Conservation (phyloP, 2,888 invertebrate species). For the Pimpla rufipes region DNA sequence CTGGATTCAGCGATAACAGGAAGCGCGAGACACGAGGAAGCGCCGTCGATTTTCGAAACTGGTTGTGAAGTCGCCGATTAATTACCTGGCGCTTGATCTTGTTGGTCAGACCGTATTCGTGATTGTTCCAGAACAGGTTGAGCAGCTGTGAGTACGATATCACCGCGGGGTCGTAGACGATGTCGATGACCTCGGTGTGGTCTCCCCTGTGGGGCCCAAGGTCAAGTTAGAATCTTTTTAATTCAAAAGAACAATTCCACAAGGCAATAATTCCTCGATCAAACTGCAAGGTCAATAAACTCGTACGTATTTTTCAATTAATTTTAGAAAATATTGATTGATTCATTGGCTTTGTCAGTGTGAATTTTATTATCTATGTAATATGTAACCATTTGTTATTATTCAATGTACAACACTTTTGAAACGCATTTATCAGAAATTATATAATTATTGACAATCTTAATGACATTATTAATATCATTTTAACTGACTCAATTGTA, state of each 20-base stretch:
- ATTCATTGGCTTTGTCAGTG: neutral
- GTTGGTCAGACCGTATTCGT: constrained; percentile 94
- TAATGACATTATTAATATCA: neutral
- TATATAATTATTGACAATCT: neutral
- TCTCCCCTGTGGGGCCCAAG: constrained; percentile 89
- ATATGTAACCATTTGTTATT: no score
- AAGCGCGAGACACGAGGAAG: neutral
- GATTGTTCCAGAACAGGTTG: constrained; percentile 96
- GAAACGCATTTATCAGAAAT: neutral
- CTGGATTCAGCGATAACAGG: neutral
- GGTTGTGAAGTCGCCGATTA: constrained; percentile 31
- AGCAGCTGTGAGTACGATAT: constrained; percentile 92
- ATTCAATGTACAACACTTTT: no score
- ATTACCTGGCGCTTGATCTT: constrained; percentile 92
- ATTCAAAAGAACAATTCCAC: no score
- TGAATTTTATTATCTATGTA: neutral
- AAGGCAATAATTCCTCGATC: neutral
- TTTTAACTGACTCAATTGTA: no score
- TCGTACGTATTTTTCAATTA: neutral
- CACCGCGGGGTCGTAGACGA: constrained; percentile 94
- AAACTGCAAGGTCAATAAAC: neutral
- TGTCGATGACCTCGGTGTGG: constrained; percentile 97
- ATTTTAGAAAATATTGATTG: neutral
- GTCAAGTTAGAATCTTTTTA: neutral
- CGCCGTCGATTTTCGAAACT: neutral